Base-by-base conservation (phyloP, 2,797 vertebrate species). In the Arrhamphus sclerolepis region DNA sequence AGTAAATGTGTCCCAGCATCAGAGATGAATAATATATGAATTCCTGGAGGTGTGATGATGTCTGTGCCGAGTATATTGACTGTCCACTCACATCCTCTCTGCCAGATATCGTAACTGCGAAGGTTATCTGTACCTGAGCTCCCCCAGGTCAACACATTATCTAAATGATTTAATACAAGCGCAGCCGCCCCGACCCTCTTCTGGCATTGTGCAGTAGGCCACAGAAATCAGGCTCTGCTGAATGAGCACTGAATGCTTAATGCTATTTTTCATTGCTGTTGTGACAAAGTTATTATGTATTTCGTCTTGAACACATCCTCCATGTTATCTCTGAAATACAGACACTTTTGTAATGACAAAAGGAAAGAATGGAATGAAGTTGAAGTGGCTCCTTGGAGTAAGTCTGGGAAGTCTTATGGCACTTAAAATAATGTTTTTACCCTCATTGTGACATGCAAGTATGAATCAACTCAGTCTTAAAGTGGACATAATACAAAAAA, bases 161-260 rank as follows among this genome's bases (percentile, higher is more conserved):
- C 82, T 82, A 85, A 84, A 87, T 87, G 77, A 88, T 89, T 86
- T 87, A 89, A 85, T 73, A 84, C 85, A 61, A 56, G 48, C 26
- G 62, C 66, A 52, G 70, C 72, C 5, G 29, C 70, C 69, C 56
- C 48, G 22, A 65, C 75, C 78, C 66, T 70, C 60, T 75, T 28
- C 77, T 78, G 82, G 80, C 83, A 77, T 43, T 75, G 75, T 70
- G 68, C 77, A 59, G 68, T 29, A 34, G 60, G 75, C 72, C 73
- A 60, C 58, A 41, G 46, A 75, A 56, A 77, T 62, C 61, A 71
- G 81, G 69, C 65, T 56, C 71, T 77, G 40, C 5, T 34, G 31
- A 34, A 34, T 34, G 31, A 20, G 5, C 46, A 70, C 1, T 75
- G 70, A 72, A 72, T 67, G 49, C 77, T 71, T 64, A 87, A 81